A percentile compares a stretch with the other conserved stretches of the same genome.
Evolutionary conservation across 2,113 vertebrate genomes (phyloP).

Genomic region (Erythrocercus mccallii): DNA sequence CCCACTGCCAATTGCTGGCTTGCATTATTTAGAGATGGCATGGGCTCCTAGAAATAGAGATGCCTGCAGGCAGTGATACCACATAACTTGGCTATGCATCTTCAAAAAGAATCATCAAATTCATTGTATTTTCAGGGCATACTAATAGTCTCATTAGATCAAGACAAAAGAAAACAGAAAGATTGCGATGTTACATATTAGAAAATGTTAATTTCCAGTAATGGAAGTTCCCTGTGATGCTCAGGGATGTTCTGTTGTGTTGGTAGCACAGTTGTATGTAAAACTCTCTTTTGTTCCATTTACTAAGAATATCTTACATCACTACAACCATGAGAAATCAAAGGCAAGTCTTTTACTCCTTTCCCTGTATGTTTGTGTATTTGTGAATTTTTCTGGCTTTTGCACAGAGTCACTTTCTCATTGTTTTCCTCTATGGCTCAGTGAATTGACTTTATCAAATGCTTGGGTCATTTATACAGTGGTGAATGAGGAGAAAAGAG

Average conservation of each 20-base stretch:
- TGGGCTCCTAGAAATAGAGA: neutral
- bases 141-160: neutral
- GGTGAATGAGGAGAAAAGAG: neutral
- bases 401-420: neutral
- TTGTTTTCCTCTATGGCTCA: neutral
- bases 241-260: neutral
- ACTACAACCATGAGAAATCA: neutral
- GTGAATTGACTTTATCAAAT: neutral
- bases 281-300: neutral
- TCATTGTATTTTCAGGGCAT: neutral
- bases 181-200: neutral
- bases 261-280: neutral
- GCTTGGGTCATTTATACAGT: neutral
- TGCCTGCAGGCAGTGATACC: neutral
- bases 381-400: neutral
- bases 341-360: neutral
- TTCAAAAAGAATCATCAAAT: neutral
- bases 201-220: neutral
- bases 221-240: neutral
- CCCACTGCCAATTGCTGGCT: neutral
- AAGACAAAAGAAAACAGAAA: neutral
- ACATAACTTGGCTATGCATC: neutral
- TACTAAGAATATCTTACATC: neutral
- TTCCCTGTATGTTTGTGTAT: neutral
- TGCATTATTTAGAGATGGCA: neutral